Percentiles rank a stretch among this genome's conserved stretches.
These are phyloP conservation scores for Argyrosomus japonicus DNA, from an alignment of 2,113 vertebrate species.

Conservation along the genomic window DNA sequence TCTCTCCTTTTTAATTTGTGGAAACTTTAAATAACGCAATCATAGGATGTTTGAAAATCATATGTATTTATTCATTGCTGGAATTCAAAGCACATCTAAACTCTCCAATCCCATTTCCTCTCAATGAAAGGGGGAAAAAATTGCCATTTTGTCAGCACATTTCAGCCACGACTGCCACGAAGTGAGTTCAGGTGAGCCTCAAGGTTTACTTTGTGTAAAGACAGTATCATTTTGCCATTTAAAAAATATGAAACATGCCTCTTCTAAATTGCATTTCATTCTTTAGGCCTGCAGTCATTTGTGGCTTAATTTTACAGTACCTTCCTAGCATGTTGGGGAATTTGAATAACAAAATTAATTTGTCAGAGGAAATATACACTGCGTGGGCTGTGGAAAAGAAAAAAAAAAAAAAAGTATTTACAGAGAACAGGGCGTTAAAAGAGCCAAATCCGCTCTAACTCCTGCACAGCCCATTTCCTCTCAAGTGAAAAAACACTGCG, in stretches of 20 bases:
- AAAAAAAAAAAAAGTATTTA: not conserved
- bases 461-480: conserved; percentile 9
- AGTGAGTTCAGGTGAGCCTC: not conserved
- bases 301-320: not conserved
- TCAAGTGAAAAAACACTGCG: not conserved
- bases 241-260: not conserved
- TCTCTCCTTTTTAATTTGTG: conserved; percentile 12
- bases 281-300: conserved; percentile 17
- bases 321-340: not conserved
- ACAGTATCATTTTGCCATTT: not conserved
- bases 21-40: conserved; percentile 8
- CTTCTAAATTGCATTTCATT: conserved; percentile 16
- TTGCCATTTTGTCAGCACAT: conserved; percentile 17
- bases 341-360: conserved; percentile 37
- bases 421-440: conserved; percentile 18
- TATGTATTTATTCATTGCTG: conserved; percentile 1
- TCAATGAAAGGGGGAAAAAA: not conserved
- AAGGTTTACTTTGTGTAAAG: not conserved
- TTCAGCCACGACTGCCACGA: not conserved
- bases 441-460: not conserved
- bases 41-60: not conserved
- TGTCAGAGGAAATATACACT: not conserved
- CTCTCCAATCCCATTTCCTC: not conserved
- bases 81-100: conserved; percentile 23
- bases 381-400: not conserved